Conservation (phyloP, 1,140 invertebrate species). For the Drosophila navojoa region DNA sequence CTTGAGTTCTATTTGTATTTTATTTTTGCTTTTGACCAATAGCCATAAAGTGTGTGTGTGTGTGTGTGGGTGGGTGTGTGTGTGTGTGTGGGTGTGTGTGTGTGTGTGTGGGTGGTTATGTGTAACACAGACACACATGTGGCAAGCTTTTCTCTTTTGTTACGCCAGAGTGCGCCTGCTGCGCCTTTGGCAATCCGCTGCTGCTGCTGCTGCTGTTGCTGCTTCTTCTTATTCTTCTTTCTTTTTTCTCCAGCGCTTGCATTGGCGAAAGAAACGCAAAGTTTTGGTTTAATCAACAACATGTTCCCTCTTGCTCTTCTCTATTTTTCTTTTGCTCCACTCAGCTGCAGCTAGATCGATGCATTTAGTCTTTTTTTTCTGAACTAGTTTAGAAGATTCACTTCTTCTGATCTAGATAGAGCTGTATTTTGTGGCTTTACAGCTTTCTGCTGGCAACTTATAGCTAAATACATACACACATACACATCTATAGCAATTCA, state of each 20-base stretch:
- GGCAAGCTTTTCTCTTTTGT: not conserved
- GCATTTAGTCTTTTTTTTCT: too few species aligned
- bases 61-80: not conserved
- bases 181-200: constrained; percentile 3
- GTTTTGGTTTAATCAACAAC: constrained; percentile 51
- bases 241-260: not conserved
- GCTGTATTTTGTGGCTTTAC: too few species aligned
- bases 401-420: too few species aligned
- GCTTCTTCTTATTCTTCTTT: not conserved
- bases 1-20: constrained; percentile 4
- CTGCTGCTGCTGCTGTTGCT: not conserved
- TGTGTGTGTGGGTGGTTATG: not conserved
- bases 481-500: too few species aligned
- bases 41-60: not conserved
- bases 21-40: constrained; percentile 26
- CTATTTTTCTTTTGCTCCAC: not conserved
- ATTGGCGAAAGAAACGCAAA: constrained; percentile 31
- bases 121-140: not conserved
- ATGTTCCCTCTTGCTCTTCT: constrained; percentile 14
- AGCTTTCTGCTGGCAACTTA: too few species aligned
- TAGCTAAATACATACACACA: too few species aligned
- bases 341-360: not conserved
- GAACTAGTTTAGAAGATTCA: too few species aligned
- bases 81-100: constrained; percentile 1
- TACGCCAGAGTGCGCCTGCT: not conserved